phyloP scores from a whole-genome alignment of 1,140 invertebrate genomes.

The Asobara japonica region DNA sequence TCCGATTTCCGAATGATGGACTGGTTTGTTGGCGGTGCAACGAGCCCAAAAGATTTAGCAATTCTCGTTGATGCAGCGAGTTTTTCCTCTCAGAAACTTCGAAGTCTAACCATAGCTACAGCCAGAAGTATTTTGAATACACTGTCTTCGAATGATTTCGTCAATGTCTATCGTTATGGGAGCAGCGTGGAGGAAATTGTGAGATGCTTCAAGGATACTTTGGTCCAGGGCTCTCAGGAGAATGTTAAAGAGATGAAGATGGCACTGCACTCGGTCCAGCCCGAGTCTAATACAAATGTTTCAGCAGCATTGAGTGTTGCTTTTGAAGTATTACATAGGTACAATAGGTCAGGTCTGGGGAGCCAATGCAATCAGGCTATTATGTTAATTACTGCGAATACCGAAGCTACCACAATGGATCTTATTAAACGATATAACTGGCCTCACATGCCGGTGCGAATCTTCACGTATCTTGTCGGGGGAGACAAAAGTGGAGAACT shows the following conservation, averaged over 20 bases:
- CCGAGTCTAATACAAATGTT: constrained; percentile 90
- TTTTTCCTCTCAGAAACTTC: constrained; percentile 86
- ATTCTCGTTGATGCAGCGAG: constrained; percentile 92
- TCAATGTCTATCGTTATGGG: constrained; percentile 90
- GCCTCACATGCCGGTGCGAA: constrained; percentile 88
- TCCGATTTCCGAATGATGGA: constrained; percentile 88
- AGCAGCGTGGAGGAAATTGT: constrained; percentile 80
- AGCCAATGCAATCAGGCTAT: constrained; percentile 98
- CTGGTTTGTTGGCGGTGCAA: constrained; percentile 96
- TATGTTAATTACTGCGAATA: constrained; percentile 82
- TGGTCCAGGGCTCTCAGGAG: constrained; percentile 88
- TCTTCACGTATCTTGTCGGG: constrained; percentile 97
- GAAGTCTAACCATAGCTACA: constrained; percentile 86
- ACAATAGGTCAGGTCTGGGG: constrained; percentile 82
- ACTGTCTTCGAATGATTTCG: constrained; percentile 94
- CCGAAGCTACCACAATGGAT: constrained; percentile 88
- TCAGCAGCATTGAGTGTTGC: constrained; percentile 88
- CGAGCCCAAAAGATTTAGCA: constrained; percentile 93
- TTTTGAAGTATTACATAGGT: constrained; percentile 92
- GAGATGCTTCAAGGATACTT: constrained; percentile 85
- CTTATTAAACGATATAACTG: constrained; percentile 89
- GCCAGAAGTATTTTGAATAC: constrained; percentile 91
- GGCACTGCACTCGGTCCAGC: constrained; percentile 72
- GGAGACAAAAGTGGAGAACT: constrained; percentile 89
- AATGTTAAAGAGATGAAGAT: constrained; percentile 87